A percentile compares a stretch with the other conserved stretches of the same genome.
phyloP scores from a whole-genome alignment of 2,888 invertebrate species.

The Colostygia pectinataria region DNA sequence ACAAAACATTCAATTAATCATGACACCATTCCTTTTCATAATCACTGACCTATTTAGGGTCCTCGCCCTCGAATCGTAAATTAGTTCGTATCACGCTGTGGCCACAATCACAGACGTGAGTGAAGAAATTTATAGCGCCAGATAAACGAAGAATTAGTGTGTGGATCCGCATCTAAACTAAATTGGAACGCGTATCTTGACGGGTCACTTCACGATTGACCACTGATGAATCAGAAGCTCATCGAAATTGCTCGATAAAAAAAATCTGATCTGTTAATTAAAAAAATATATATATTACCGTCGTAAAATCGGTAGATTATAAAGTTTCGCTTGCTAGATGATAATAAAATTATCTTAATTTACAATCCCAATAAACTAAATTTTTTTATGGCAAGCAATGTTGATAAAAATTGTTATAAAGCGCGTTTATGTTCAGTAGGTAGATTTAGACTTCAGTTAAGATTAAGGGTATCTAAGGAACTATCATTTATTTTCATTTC shows the following conservation, averaged over 20 bases:
- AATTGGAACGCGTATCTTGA: slow-evolving; percentile 29
- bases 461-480: slow-evolving; percentile 15
- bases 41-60: slow-evolving; percentile 48
- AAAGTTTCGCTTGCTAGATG: too few relatives aligned
- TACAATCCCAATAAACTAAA: too few relatives aligned
- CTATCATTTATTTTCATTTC: slow-evolving; percentile 23
- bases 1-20: slow-evolving; percentile 31
- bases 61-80: slow-evolving; percentile 44
- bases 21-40: slow-evolving; percentile 44
- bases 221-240: slow-evolving; percentile 6
- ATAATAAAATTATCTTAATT: too few relatives aligned
- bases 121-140: slow-evolving; percentile 49
- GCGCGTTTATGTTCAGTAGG: slow-evolving; percentile 4
- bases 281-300: too few relatives aligned
- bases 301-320: too few relatives aligned
- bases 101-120: slow-evolving; percentile 44
- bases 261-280: too few relatives aligned
- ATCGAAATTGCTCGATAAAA: too few relatives aligned
- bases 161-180: slow-evolving; percentile 30
- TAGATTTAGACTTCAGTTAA: not conserved
- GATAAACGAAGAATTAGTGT: slow-evolving; percentile 44
- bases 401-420: slow-evolving; percentile 5
- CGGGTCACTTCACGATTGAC: slow-evolving; percentile 22
- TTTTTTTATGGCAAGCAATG: too few relatives aligned
- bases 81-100: slow-evolving; percentile 48